phyloP scores from a whole-genome alignment of 2,113 vertebrate species.

The Psephotus haematonotus region DNA sequence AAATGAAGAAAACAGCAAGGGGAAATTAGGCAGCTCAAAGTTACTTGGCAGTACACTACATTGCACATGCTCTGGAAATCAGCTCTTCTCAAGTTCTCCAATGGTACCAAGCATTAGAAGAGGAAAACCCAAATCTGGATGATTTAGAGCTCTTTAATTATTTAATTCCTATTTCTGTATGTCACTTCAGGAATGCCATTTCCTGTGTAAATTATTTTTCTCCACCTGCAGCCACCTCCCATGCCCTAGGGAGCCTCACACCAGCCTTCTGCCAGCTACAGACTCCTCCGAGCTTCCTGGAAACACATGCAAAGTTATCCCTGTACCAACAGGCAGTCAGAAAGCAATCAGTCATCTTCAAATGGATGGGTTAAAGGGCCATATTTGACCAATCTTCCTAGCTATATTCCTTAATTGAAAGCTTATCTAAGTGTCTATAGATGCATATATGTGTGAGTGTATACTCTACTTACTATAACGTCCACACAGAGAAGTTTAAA shows the following conservation, averaged over 20 bases:
- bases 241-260: background rate
- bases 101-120: background rate
- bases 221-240: background rate
- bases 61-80: background rate
- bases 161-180: background rate
- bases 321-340: background rate
- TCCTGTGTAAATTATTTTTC: background rate
- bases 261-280: background rate
- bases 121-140: background rate
- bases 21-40: background rate
- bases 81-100: background rate
- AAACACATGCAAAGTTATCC: background rate
- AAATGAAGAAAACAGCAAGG: background rate
- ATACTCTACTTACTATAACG: background rate
- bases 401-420: background rate
- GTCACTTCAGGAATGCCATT: background rate
- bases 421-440: background rate
- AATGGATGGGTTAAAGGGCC: background rate
- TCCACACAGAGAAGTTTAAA: background rate
- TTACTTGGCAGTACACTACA: background rate
- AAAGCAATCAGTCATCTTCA: background rate
- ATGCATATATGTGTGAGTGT: accelerated
- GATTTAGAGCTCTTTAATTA: background rate
- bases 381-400: background rate
- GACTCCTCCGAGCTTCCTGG: background rate